A percentile compares a stretch with the other conserved stretches of the same genome.
phyloP scores from a whole-genome alignment of 2,113 vertebrate genomes.

The Calonectris borealis region DNA sequence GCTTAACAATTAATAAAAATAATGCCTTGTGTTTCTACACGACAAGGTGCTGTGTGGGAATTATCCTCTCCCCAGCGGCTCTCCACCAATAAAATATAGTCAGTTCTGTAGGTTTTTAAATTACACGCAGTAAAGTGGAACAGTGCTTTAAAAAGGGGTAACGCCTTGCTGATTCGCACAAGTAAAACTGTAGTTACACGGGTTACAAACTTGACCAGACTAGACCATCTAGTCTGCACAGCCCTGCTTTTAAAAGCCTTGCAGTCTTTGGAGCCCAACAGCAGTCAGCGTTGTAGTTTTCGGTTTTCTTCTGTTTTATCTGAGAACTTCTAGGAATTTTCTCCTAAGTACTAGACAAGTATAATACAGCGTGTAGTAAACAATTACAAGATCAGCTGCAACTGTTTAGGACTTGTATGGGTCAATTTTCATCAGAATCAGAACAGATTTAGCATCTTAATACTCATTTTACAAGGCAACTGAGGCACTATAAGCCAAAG shows the following conservation, averaged over 20 bases:
- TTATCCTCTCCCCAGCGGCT: slow-evolving; percentile 29
- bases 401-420: neutral
- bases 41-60: slow-evolving; percentile 8
- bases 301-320: neutral
- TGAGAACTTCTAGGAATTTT: neutral
- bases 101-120: neutral
- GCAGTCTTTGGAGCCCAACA: neutral
- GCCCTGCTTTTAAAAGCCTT: neutral
- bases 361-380: neutral
- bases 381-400: neutral
- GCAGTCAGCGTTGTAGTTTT: neutral
- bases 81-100: neutral
- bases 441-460: neutral
- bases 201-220: neutral
- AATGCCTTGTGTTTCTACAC: neutral
- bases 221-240: neutral
- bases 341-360: neutral
- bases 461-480: neutral
- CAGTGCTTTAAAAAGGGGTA: neutral
- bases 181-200: neutral
- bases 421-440: neutral
- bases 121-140: neutral
- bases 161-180: neutral
- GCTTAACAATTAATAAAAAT: slow-evolving; percentile 53
- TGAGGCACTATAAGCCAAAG: neutral